Conservation (phyloP, 2,113 vertebrate genomes). For the Caranx melampygus region DNA sequence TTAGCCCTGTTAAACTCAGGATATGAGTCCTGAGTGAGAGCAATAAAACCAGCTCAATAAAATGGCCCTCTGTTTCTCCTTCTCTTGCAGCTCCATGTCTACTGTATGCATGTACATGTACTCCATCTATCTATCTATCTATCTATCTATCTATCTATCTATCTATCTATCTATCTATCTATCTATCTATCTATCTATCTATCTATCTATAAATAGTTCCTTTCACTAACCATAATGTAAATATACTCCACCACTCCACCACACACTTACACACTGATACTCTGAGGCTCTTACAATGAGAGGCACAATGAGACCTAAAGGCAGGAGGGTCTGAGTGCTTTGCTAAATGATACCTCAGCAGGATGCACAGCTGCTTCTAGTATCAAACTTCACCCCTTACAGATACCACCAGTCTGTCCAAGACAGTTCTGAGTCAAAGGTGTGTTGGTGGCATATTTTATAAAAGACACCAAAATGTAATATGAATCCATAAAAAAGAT, state of each 20-base stretch:
- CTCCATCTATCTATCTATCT: conserved; percentile 19
- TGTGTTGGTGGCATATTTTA: no score
- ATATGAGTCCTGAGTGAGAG: conserved; percentile 69
- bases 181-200: no score
- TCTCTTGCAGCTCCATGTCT: conserved; percentile 20
- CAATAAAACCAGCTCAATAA: conserved; percentile 68
- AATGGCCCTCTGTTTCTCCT: conserved; percentile 41
- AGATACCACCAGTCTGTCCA: neutral
- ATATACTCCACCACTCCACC: neutral
- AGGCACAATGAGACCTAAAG: neutral
- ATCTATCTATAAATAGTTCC: conserved; percentile 8
- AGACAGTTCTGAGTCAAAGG: neutral
- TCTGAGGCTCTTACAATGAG: neutral
- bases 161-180: no score
- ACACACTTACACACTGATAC: neutral
- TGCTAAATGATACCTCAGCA: neutral
- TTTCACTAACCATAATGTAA: neutral
- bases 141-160: no score
- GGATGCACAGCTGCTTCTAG: neutral
- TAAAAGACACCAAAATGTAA: no score
- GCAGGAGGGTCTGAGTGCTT: neutral
- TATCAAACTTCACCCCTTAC: neutral
- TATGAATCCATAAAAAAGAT: no score
- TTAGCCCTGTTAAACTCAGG: conserved; percentile 67
- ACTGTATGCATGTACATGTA: conserved; percentile 21